Base-by-base conservation (phyloP, 37 sponge, comb jelly and placozoan genomes). In the Hormiphora californensis region DNA sequence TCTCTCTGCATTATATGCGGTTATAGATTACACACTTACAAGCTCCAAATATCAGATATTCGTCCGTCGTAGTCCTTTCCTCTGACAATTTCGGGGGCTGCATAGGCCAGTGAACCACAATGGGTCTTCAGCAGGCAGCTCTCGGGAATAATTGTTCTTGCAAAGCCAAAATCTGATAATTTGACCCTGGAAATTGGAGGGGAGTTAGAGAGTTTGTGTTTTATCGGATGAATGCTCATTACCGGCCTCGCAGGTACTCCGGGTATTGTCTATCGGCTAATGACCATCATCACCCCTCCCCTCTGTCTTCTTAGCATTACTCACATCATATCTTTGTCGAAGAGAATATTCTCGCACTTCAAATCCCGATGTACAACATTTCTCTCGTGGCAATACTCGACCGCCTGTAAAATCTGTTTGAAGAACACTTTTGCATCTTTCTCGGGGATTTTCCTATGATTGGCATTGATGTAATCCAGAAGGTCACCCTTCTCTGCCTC, bases 31-130 rank as follows among this genome's bases (percentile, higher is more conserved):
- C 21, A 19, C 17, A 73, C 81, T 73, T 30, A 73, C 90, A 96
- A 89, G 85, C 97, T 96, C 97, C 97, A 96, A 9, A 92, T 90
- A 63, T 96, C 97, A 40, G 97, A 89, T 11, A 51, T 69, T 37
- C 67, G 63, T 12, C 93, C 97, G 46, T 88, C 63, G 86, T 96
- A 96, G 8, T 94, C 94, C 51, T 93, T 51, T 23, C 97, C 97
- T 8, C 89, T 61, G 19, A 96, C 92, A 4, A 96, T 90, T 51
- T 96, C 93, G 0, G 97, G 97, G 17, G 94, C 92, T 33, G 97
- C 97, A 88, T 96, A 96, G 11, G 97, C 97, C 43, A 87, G 90
- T 1, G 97, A 96, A 15, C 97, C 97, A 87, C 97, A 96, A 55
- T 91, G 94, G 0, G 96, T 95, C 59, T 91, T 87, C 63, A 90